Evolutionary conservation across 2,797 vertebrate genomes (phyloP).

Genomic region (Fistularia commersonii): DNA sequence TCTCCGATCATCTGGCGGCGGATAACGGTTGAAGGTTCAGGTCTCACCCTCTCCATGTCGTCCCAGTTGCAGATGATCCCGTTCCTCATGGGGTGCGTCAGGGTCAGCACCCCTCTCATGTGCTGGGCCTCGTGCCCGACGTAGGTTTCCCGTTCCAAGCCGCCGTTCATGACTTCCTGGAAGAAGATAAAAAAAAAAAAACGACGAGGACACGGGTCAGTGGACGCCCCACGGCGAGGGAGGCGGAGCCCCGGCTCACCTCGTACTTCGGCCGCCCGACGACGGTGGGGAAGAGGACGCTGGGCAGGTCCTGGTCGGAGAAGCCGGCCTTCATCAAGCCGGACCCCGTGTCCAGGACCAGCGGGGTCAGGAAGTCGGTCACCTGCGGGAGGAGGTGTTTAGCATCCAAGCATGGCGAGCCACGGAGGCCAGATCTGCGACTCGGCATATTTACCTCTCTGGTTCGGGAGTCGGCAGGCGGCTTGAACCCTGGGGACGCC

Average conservation of each 20-base stretch:
- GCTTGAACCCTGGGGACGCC: constrained; percentile 4
- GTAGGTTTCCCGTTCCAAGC: constrained; percentile 56
- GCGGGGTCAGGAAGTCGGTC: constrained; percentile 56
- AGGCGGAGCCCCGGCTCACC: constrained; percentile 36
- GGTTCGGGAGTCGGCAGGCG: constrained; percentile 24
- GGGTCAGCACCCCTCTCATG: constrained; percentile 75
- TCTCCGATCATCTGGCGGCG: too few species aligned
- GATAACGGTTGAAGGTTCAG: too few species aligned
- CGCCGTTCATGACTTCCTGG: constrained; percentile 73
- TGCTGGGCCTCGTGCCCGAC: constrained; percentile 75
- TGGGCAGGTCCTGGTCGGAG: constrained; percentile 71
- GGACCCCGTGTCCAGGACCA: constrained; percentile 77
- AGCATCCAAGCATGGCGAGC: background rate
- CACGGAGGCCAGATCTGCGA: background rate
- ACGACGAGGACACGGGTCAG: too few species aligned
- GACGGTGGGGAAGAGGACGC: constrained; percentile 69
- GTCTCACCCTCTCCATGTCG: constrained; percentile 74
- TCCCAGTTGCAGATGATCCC: constrained; percentile 76
- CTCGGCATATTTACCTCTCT: background rate
- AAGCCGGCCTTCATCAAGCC: constrained; percentile 79
- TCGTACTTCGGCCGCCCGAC: constrained; percentile 77
- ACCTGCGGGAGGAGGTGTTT: constrained; percentile 33
- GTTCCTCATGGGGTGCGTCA: constrained; percentile 73
- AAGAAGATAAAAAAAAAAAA: too few species aligned
- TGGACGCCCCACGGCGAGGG: too few species aligned